These are phyloP conservation scores for Oryzias javanicus DNA, from an alignment of 2,113 vertebrate genomes.

Conservation along the genomic window DNA sequence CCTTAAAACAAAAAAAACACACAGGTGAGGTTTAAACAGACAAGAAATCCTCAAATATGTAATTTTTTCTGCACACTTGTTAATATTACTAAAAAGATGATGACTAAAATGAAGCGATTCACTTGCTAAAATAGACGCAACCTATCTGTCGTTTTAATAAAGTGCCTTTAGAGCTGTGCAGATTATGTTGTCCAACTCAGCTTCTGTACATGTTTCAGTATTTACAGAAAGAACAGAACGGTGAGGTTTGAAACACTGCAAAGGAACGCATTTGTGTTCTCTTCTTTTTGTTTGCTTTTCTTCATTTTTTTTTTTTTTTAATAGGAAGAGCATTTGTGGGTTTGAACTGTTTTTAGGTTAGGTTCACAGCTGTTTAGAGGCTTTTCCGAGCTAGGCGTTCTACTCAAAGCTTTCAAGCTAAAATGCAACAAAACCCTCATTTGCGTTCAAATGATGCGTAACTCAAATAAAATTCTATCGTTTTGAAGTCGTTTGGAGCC, in stretches of 20 bases:
- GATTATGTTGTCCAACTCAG: conserved; percentile 69
- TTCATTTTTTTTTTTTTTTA: background rate
- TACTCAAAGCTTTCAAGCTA: conserved; percentile 1
- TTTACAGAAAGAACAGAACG: conserved; percentile 57
- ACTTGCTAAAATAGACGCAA: conserved; percentile 4
- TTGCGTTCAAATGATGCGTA: background rate
- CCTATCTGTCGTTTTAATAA: conserved; percentile 69
- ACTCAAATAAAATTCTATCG: background rate
- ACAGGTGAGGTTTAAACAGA: background rate
- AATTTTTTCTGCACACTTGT: no score
- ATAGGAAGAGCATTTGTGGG: conserved; percentile 33
- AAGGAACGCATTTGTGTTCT: conserved; percentile 4
- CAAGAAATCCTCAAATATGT: background rate
- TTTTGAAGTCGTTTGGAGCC: background rate
- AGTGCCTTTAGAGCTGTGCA: conserved; percentile 81
- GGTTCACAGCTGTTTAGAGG: background rate
- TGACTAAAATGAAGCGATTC: no score
- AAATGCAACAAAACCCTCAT: background rate
- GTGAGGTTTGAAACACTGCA: conserved; percentile 31
- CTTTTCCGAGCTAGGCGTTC: conserved; percentile 6
- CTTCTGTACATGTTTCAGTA: conserved; percentile 57
- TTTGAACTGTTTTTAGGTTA: conserved; percentile 25
- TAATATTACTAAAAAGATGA: no score
- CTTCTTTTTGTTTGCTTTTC: no score
- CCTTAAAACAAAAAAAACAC: conserved; percentile 1